A percentile compares a stretch with the other conserved stretches of the same genome.
Evolutionary conservation across 2,797 vertebrate species (phyloP).

Genomic region (Dallia pectoralis): DNA sequence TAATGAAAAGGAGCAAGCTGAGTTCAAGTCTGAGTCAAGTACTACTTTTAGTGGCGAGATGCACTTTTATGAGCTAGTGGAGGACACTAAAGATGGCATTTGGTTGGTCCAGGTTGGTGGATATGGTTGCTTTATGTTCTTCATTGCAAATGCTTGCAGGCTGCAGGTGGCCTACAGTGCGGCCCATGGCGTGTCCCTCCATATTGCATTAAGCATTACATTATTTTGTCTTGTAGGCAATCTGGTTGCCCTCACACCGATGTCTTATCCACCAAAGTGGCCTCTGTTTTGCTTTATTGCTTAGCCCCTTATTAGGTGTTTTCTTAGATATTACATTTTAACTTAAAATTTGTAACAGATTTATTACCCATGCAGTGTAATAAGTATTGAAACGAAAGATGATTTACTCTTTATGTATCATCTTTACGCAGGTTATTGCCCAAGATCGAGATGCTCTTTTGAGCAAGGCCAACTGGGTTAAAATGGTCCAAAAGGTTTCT

Average conservation of each 20-base stretch:
- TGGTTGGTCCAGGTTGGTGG: conserved; percentile 92
- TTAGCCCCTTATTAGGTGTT: neutral
- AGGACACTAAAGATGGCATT: conserved; percentile 98
- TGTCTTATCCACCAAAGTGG: no score
- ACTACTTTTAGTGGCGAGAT: conserved; percentile 96
- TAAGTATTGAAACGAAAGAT: neutral
- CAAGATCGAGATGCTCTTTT: conserved; percentile 88
- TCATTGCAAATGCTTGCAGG: no score
- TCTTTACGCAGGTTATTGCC: conserved; percentile 83
- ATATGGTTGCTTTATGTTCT: conserved; percentile 6
- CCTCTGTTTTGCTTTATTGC: neutral
- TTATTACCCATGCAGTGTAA: neutral
- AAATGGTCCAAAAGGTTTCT: conserved; percentile 97
- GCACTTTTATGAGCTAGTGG: conserved; percentile 97
- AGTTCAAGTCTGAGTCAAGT: conserved; percentile 81
- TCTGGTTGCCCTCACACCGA: no score
- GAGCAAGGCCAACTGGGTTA: conserved; percentile 89
- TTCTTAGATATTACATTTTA: neutral
- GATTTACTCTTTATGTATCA: neutral
- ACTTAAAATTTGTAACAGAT: neutral
- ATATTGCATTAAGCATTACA: no score
- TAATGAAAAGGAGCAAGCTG: conserved; percentile 86
- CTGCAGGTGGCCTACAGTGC: no score
- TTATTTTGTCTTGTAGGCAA: no score
- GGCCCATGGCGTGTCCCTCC: no score